Evolutionary conservation across 2,113 vertebrate species (phyloP).

Genomic region (Turdus rufiventris): DNA sequence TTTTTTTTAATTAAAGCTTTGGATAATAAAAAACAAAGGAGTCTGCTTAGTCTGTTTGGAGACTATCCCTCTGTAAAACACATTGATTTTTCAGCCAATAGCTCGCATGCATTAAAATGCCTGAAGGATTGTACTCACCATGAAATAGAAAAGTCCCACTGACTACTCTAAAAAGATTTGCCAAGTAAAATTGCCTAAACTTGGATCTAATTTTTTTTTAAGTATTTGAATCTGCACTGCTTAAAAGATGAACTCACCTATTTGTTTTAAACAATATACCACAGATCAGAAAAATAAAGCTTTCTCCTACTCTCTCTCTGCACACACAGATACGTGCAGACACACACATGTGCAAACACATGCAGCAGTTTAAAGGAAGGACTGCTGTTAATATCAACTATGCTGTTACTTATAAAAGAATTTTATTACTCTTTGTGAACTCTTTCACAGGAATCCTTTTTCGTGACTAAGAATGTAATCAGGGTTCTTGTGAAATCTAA

Average conservation of each 20-base stretch:
- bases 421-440: not conserved
- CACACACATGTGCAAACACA: fast-evolving
- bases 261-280: not conserved
- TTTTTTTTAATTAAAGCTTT: not conserved
- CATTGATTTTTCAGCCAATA: not conserved
- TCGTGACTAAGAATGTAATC: not conserved
- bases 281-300: not conserved
- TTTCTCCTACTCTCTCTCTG: not conserved
- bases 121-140: not conserved
- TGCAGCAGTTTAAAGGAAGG: not conserved
- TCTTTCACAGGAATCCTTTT: not conserved
- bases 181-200: not conserved
- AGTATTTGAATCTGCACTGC: not conserved
- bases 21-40: no score
- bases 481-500: not conserved
- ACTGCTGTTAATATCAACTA: not conserved
- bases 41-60: not conserved
- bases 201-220: not conserved
- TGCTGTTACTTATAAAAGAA: not conserved
- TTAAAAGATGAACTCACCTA: not conserved
- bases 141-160: not conserved
- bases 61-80: not conserved
- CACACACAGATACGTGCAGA: not conserved
- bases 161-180: not conserved
- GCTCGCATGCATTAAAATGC: not conserved